Conservation (phyloP, 2,113 vertebrate species). For the Phoenicopterus ruber region DNA sequence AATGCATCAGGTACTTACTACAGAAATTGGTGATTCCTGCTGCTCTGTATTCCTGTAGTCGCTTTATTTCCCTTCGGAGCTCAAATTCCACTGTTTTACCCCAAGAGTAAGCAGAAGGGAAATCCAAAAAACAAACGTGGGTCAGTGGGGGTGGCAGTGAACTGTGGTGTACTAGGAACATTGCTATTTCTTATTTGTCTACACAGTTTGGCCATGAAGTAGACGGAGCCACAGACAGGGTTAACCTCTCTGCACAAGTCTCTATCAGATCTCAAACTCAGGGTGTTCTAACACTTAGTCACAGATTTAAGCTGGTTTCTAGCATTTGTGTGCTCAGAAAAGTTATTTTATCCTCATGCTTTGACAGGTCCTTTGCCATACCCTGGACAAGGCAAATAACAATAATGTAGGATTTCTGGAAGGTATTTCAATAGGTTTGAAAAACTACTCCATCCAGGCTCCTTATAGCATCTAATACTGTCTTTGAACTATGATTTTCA, state of each 20-base stretch:
- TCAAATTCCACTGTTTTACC: constrained; percentile 91
- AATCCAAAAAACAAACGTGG: constrained; percentile 2
- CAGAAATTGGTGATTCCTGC: constrained; percentile 96
- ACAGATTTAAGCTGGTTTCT: background rate
- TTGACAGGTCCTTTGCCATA: background rate
- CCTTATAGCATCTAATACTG: background rate
- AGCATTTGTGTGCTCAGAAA: background rate
- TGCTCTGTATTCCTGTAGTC: constrained; percentile 92
- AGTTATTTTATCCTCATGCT: background rate
- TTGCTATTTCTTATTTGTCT: background rate
- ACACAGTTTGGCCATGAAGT: background rate
- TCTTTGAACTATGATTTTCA: background rate
- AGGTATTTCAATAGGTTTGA: background rate
- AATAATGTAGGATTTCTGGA: background rate
- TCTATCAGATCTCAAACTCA: background rate
- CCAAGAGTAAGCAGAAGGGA: background rate
- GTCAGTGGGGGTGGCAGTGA: background rate
- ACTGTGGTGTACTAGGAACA: background rate
- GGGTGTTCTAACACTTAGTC: background rate
- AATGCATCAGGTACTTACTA: constrained; percentile 81
- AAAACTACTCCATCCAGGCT: background rate
- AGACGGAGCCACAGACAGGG: background rate
- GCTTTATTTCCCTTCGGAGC: constrained; percentile 88
- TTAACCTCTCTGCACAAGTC: background rate
- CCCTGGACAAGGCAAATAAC: background rate